A percentile compares a stretch with the other conserved stretches of the same genome.
Evolutionary conservation across 2,113 vertebrate genomes (phyloP).

Genomic region (Erythrocercus mccallii): DNA sequence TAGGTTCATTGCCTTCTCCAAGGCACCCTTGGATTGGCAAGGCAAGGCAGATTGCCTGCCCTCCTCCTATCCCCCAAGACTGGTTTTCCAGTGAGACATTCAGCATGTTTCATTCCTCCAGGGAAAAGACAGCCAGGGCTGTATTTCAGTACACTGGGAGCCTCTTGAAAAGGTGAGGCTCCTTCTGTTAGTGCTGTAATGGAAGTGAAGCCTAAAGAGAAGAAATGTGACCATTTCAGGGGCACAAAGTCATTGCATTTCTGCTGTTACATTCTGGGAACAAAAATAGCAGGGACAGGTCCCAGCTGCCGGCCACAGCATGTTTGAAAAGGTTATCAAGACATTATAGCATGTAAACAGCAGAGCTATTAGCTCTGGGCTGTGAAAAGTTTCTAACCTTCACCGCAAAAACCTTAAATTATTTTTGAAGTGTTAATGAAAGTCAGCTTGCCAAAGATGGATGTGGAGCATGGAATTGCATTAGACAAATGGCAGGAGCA

Average conservation of each 20-base stretch:
- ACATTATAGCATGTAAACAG: conserved; percentile 77
- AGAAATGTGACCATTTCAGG: conserved; percentile 63
- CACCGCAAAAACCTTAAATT: conserved; percentile 76
- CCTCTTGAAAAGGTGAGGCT: conserved; percentile 61
- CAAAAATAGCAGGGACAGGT: conserved; percentile 70
- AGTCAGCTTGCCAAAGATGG: conserved; percentile 72
- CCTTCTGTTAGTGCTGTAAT: conserved; percentile 50
- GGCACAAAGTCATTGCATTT: conserved; percentile 61
- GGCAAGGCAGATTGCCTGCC: not conserved
- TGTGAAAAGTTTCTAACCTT: conserved; percentile 78
- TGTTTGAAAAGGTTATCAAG: conserved; percentile 75
- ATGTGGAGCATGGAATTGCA: conserved; percentile 70
- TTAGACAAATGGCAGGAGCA: conserved; percentile 74
- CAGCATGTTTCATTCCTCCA: conserved; percentile 13
- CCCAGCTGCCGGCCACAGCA: conserved; percentile 63
- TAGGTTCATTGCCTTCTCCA: not conserved
- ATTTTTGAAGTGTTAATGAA: conserved; percentile 81
- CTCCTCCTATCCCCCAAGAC: not conserved
- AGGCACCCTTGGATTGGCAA: not conserved
- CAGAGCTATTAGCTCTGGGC: conserved; percentile 74
- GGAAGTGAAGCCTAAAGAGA: conserved; percentile 48
- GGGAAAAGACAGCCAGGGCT: conserved; percentile 23
- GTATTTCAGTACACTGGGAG: conserved; percentile 28
- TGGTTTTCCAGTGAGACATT: not conserved
- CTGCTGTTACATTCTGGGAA: conserved; percentile 58